Evolutionary conservation across 2,797 vertebrate genomes (phyloP), one percentile per base, ranked within the genome.

Genomic region (Pseudopleuronectes americanus): DNA sequence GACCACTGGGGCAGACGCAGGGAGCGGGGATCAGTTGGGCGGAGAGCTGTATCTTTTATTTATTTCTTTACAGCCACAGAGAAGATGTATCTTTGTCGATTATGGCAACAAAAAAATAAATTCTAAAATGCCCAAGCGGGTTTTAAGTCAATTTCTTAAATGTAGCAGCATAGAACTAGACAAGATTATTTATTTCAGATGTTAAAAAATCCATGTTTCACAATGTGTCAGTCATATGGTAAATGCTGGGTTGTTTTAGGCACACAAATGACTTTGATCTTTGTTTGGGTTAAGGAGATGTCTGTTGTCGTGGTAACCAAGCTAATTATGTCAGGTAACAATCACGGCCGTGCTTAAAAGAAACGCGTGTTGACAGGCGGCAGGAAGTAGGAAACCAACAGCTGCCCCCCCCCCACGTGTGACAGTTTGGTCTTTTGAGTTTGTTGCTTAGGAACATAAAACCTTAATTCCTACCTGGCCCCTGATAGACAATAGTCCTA

Each of bases 1-100:
- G 94, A 94, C 89, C 89, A 90, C 74, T 56, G 82, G 83, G 86
- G 86, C 83, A 89, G 73, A 87, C 19, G 74, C 79, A 80, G 61
- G 77, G 81, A 75, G 79, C 23, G 56, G 62, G 68, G 68, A 68
- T 26, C 48, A 75, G 68, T 45, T 55, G 56, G 54, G 36, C 31
- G 72, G 53, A 63, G 58, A 43, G 60, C 66, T 76, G 48, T 17
- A 54, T 64, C 28, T 55, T 61, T 59, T 62, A 9, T 66, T 68
- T 74, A 26, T 38, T 43, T 24, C 47, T 79, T 49, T 65, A 22
- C 61, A 64, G 62, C 26, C 31, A 9, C 8, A 22, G 28, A 73
- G 56, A 70, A 23, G 43, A 62, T 52, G 45, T 6, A 53, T 72
- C 17, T 38, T 9, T 54, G 66, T 58, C 1, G 1, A 17, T 68